These are phyloP conservation scores for Cetonia aurata DNA, from an alignment of 2,888 invertebrate genomes.

Conservation along the genomic window DNA sequence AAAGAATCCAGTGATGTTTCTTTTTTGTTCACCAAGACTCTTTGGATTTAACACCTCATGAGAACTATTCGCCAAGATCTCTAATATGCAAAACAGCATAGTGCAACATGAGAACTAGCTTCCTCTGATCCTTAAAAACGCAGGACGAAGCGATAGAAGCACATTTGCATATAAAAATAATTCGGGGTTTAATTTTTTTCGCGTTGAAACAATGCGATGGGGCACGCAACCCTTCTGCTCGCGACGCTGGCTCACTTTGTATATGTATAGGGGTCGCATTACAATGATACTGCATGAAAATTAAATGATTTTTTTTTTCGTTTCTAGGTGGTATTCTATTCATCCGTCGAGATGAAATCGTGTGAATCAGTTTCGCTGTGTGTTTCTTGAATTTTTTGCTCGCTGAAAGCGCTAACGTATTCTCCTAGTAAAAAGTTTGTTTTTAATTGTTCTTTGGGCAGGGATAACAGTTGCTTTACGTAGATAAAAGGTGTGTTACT, in stretches of 20 bases:
- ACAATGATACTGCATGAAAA: slow-evolving; percentile 60
- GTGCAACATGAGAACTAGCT: slow-evolving; percentile 10
- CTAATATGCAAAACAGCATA: too few species aligned
- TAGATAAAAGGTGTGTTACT: too few species aligned
- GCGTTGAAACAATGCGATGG: slow-evolving; percentile 61
- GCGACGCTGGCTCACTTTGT: neutral
- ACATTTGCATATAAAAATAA: slow-evolving; percentile 61
- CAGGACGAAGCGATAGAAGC: slow-evolving; percentile 1
- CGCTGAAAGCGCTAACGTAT: too few species aligned
- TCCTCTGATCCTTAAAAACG: slow-evolving; percentile 1
- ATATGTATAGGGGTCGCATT: slow-evolving; percentile 44
- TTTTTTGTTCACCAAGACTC: too few species aligned
- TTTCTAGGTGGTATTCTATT: slow-evolving; percentile 36
- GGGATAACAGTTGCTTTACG: too few species aligned
- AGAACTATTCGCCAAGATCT: too few species aligned
- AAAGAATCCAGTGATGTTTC: too few species aligned
- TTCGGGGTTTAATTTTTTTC: slow-evolving; percentile 61
- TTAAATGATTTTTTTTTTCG: slow-evolving; percentile 45
- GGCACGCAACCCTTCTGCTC: slow-evolving; percentile 48
- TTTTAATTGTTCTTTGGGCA: too few species aligned
- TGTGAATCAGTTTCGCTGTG: slow-evolving; percentile 8
- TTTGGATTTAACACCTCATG: too few species aligned
- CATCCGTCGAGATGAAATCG: neutral
- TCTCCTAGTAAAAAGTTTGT: too few species aligned
- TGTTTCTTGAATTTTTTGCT: too few species aligned